Evolutionary conservation across 2,113 vertebrate genomes (phyloP).

Genomic region (Galbula dea): DNA sequence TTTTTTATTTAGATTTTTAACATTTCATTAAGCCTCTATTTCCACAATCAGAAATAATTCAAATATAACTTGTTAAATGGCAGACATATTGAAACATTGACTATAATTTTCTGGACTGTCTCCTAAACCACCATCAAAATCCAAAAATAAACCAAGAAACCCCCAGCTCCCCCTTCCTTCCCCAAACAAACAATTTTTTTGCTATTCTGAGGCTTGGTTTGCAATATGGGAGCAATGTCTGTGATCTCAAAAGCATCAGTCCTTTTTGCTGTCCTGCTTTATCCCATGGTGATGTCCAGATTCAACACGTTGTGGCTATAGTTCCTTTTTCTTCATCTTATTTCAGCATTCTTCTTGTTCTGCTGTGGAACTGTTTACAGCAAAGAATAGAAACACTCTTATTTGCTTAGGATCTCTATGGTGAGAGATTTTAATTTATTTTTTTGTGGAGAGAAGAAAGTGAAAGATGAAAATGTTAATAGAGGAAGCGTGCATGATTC

Average conservation of each 20-base stretch:
- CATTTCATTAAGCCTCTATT: background rate
- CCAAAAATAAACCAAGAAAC: background rate
- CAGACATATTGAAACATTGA: too few species aligned
- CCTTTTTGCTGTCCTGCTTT: background rate
- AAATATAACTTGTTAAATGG: background rate
- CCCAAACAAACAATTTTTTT: background rate
- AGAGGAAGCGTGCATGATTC: background rate
- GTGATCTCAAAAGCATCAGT: background rate
- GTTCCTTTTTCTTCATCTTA: background rate
- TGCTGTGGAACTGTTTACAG: background rate
- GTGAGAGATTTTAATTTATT: background rate
- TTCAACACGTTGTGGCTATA: background rate
- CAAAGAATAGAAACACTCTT: background rate
- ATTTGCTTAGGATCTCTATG: background rate
- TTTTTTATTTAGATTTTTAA: background rate
- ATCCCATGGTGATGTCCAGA: background rate
- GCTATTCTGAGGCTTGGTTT: background rate
- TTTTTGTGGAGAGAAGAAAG: background rate
- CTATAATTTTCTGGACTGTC: background rate
- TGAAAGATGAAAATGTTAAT: background rate
- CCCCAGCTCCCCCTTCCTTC: too few species aligned
- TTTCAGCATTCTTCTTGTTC: background rate
- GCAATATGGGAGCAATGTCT: background rate
- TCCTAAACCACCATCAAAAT: background rate
- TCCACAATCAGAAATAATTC: background rate